phyloP scores from a whole-genome alignment of 2,888 invertebrate species.

The Lottia scabra region DNA sequence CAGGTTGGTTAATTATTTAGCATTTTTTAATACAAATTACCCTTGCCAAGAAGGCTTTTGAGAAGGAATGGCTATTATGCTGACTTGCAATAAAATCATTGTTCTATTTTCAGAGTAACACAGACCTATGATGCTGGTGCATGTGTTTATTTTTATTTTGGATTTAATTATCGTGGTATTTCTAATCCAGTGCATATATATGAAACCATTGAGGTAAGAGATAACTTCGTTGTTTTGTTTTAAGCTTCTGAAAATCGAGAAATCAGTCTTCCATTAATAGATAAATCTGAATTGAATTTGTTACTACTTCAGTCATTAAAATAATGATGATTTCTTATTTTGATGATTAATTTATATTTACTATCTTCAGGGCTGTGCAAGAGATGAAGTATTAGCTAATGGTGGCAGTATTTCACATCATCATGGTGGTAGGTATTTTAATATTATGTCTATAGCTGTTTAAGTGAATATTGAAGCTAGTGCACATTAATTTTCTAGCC shows the following conservation, averaged over 20 bases:
- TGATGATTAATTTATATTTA: not conserved
- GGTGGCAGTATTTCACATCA: constrained; percentile 96
- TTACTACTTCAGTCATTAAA: too few relatives aligned
- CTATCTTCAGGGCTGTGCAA: constrained; percentile 76
- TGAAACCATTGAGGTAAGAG: constrained; percentile 82
- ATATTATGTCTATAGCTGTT: too few relatives aligned
- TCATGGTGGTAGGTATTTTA: constrained; percentile 78
- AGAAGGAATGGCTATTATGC: too few relatives aligned
- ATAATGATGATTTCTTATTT: too few relatives aligned
- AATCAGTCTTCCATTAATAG: too few relatives aligned
- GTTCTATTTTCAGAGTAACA: constrained; percentile 76
- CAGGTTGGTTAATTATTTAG: constrained; percentile 65
- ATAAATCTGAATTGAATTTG: too few relatives aligned
- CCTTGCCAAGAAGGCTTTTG: too few relatives aligned
- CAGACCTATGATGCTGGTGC: constrained; percentile 99
- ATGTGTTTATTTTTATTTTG: constrained; percentile 95
- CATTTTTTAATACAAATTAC: too few relatives aligned
- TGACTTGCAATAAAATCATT: not conserved
- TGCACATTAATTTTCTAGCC: too few relatives aligned
- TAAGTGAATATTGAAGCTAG: too few relatives aligned
- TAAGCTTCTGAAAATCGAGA: too few relatives aligned
- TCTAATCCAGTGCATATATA: constrained; percentile 82
- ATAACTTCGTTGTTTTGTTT: not conserved
- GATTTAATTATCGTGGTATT: constrained; percentile 78
- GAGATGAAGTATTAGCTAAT: constrained; percentile 90